Evolutionary conservation across 2,113 vertebrate genomes (phyloP), one percentile per base, ranked within the genome.

Genomic region (Hippocampus comes): DNA sequence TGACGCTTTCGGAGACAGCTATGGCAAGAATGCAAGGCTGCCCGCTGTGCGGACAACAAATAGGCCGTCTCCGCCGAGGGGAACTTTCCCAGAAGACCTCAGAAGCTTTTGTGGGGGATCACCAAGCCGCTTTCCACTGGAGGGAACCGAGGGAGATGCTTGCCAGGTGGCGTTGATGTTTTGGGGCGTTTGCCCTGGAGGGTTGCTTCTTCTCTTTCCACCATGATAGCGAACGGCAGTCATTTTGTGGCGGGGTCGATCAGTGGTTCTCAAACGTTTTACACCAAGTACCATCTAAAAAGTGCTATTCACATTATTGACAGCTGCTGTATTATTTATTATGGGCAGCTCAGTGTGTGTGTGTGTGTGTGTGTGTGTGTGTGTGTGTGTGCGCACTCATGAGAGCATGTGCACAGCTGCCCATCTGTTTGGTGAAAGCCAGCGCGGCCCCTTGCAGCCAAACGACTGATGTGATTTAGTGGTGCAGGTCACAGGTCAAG

Each of bases 11-110:
- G 82, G 83, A 89, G 82, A 79, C 83, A 88, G 88, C 84, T 88
- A 92, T 91, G 85, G 79, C 68, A 86, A 88, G 91, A 91, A 91
- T 91, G 88, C 88, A 89, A 42, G 87, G 88, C 34, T 89, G 84
- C 89, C 88, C 76, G 85, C 89, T 88, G 86, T 84, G 89, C 88
- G 77, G 79, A 82, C 88, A 90, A 89, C 86, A 88, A 87, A 89
- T 51, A 49, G 66, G 18, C 46, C 30, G 27, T 68, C 67, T 68
- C 27, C 27, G n/a, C 49, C 67, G 53, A 49, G 27, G 60, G 65
- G 34, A 67, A 48, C 65, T 67, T 67, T 67, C 65, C 65, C 65
- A 67, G 65, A 49, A 30, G 67, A 41, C 46, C 46, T 20, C 20
- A 43, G 41, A 65, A 23, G 63, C 63, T 65, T 65, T n/a, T 42